phyloP scores from a whole-genome alignment of 2,888 invertebrate genomes.

The Octonoba sinensis region DNA sequence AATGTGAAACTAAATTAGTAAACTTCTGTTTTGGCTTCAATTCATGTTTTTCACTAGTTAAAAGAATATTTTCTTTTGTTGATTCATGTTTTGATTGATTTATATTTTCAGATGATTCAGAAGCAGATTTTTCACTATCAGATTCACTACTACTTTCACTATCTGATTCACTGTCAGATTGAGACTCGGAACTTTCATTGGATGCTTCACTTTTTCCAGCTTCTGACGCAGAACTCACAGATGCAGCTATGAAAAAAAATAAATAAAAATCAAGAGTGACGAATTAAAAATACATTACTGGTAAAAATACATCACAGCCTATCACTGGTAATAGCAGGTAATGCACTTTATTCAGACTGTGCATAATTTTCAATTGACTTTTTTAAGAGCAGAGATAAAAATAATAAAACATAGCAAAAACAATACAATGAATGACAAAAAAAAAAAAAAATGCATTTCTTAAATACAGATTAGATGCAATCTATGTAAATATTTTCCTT shows the following conservation, averaged over 20 bases:
- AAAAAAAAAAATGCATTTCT: too few relatives aligned
- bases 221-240: conserved; percentile 67
- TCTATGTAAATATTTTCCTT: too few relatives aligned
- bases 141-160: conserved; percentile 67
- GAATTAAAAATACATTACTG: background rate
- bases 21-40: conserved; percentile 24
- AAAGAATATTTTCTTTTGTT: conserved; percentile 13
- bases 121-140: conserved; percentile 69
- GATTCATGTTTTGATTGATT: conserved; percentile 7
- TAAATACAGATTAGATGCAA: too few relatives aligned
- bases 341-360: background rate
- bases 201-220: conserved; percentile 67
- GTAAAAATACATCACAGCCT: background rate
- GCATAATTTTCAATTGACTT: background rate
- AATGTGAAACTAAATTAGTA: background rate
- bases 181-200: conserved; percentile 58
- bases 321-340: background rate
- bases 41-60: conserved; percentile 1
- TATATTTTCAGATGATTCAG: conserved; percentile 40
- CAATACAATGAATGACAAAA: background rate
- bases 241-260: conserved; percentile 27
- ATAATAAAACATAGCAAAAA: background rate
- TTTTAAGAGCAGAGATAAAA: background rate
- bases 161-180: conserved; percentile 65
- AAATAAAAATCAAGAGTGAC: background rate